Evolutionary conservation across 2,113 vertebrate species (phyloP), one percentile per base, ranked within the genome.

Genomic region (Ascaphus truei): DNA sequence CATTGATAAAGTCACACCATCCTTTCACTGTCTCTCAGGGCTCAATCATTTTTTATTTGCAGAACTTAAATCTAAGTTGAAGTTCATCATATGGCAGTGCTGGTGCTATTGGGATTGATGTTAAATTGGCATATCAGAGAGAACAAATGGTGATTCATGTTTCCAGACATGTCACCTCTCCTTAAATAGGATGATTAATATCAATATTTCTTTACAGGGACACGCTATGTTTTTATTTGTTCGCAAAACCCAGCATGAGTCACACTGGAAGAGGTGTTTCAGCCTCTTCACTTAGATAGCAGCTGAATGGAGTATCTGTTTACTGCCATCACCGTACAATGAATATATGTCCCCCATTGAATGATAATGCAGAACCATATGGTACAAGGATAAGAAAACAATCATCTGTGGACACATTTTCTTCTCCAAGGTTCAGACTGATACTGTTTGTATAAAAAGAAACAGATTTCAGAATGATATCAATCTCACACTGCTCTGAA

Each of bases 181-280:
- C 68, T 75, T 67, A 74, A 76, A 76, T 4, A 53, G 57, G 13
- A 62, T 78, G 75, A 81, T 76, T 79, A 78, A 65, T 68, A 81
- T 73, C 63, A 76, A 13, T 72, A 33, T 43, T 66, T 79, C 63
- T 74, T 26, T 64, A 34, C 5, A 72, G 39, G 27, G 75, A 78
- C 18, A 50, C 5, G 1, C 64, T 29, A 11, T 73, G 23, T 75
- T 72, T 81, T 77, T 78, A 29, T 79, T 80, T 59, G 81, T 36
- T 78, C 71, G 62, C 63, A 0, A 6, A 81, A 73, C 76, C 16
- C 20, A 77, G 25, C 33, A 16, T 78, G 56, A 66, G 15, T 72
- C 58, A 80, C 50, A 3, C 22, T 65, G 61, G 29, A 75, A 77
- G 55, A 76, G 22, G 3, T 69, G 51, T 43, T 68, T 72, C 61